Base-by-base conservation (phyloP, 2,888 invertebrate species). In the Plemyria rubiginata region DNA sequence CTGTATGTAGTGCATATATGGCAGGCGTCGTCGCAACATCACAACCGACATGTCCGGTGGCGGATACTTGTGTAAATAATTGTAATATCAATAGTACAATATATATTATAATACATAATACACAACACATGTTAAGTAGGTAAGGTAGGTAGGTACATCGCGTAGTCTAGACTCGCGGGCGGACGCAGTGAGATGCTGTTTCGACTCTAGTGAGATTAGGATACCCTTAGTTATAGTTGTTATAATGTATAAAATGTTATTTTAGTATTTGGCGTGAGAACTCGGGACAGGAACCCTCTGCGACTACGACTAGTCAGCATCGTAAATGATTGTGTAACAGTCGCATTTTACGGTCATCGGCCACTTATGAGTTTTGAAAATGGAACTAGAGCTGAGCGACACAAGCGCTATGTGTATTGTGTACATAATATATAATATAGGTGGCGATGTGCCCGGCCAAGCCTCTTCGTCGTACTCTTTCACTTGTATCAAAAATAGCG, bases 181-280 rank as follows among this genome's bases (percentile, higher is more conserved):
- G 78, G 66, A 74, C 79, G 73, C 80, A 78, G 81, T 74, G 68
- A 77, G 81, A 70, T 74, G 80, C 78, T 77, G 81, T 80, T 73
- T 77, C 78, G 80, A 73, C 76, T 79, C 77, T 75, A 82, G 83
- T 83, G 83, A 82, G 81, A 82, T 73, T 81, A 81, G 75, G 52
- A 55, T 75, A 38, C 36, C 36, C 32, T 1, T 32, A 32, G 32
- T 6, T 32, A 32, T 38, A 38, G 36, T 11, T 38, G 9, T 38
- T 73, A 50, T 58, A 67, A 56, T 59, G 32, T 56, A 54, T 48
- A 13, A n/a, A 51, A 32, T 29, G 50, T 62, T 60, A 51, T 62
- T 38, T 52, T 48, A 22, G n/a, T 56, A 52, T 54, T 45, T 2
- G 16, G 15, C 6, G 43, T 15, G 43, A 13, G 43, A 43, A 13